phyloP scores from a whole-genome alignment of 2,797 vertebrate genomes.

The Parauchenoglanis ngamensis region DNA sequence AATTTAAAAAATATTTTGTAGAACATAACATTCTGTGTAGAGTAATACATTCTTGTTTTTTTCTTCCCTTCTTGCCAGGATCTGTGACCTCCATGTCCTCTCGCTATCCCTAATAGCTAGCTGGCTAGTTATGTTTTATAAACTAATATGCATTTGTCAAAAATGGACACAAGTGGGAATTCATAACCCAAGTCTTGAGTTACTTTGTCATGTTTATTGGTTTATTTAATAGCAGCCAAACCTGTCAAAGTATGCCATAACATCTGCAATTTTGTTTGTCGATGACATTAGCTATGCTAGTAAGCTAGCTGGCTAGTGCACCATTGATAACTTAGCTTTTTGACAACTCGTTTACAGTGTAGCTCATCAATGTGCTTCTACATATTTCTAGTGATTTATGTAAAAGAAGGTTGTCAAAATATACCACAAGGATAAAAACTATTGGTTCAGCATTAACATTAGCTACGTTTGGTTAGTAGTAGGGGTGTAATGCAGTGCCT shows the following conservation, averaged over 20 bases:
- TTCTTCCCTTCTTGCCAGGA: not conserved
- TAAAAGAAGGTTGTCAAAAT: not conserved
- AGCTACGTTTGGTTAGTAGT: not conserved
- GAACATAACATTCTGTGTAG: not conserved
- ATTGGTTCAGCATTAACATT: not conserved
- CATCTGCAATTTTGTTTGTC: not conserved
- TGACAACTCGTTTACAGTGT: not conserved
- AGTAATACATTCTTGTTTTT: not conserved
- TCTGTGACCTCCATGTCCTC: not conserved
- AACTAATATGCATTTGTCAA: not conserved
- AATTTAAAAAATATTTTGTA: not conserved
- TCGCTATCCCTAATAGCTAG: not conserved
- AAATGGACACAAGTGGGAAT: not conserved
- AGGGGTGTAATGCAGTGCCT: not conserved
- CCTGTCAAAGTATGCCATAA: not conserved
- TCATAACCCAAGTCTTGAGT: not conserved
- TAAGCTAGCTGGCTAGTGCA: not conserved
- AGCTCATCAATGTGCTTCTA: not conserved
- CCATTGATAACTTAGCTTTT: not conserved
- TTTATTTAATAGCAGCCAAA: not conserved
- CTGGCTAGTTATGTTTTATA: not conserved
- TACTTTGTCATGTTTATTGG: not conserved
- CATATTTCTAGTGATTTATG: not conserved
- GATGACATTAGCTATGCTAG: not conserved
- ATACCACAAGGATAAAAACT: not conserved